These are phyloP conservation scores for Cetonia aurata DNA, from an alignment of 2,888 invertebrate species.

Conservation along the genomic window DNA sequence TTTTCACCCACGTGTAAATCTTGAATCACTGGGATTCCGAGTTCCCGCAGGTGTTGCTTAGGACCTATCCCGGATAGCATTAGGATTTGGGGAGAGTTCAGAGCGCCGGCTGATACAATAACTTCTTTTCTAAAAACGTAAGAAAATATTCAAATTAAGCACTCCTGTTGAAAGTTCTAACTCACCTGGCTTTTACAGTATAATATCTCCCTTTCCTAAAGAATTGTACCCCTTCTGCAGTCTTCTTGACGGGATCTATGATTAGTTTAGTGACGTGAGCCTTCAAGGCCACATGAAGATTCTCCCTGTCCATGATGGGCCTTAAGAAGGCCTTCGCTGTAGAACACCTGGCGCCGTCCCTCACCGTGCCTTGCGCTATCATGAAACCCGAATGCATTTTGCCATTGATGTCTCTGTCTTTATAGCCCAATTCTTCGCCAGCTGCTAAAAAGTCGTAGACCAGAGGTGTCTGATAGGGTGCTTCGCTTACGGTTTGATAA, in stretches of 20 bases:
- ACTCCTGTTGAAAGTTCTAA: neutral
- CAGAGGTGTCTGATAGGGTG: slow-evolving; percentile 88
- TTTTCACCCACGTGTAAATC: slow-evolving; percentile 88
- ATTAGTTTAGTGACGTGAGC: slow-evolving; percentile 83
- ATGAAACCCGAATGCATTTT: slow-evolving; percentile 89
- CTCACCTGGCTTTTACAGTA: slow-evolving; percentile 74
- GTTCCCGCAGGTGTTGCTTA: slow-evolving; percentile 76
- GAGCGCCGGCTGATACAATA: slow-evolving; percentile 89
- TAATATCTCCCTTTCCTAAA: slow-evolving; percentile 79
- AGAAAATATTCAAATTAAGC: no score
- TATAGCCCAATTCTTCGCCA: slow-evolving; percentile 76
- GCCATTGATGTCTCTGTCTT: slow-evolving; percentile 89
- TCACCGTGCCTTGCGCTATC: slow-evolving; percentile 85
- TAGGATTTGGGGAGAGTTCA: slow-evolving; percentile 93
- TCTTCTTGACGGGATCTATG: slow-evolving; percentile 79
- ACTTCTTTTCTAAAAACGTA: slow-evolving; percentile 76
- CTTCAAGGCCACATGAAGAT: slow-evolving; percentile 87
- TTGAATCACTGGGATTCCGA: slow-evolving; percentile 83
- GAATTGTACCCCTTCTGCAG: slow-evolving; percentile 87
- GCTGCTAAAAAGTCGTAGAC: slow-evolving; percentile 86
- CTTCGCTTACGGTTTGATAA: slow-evolving; percentile 86
- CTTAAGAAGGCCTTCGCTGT: slow-evolving; percentile 90
- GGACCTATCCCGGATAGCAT: slow-evolving; percentile 94
- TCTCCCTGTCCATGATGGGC: slow-evolving; percentile 82
- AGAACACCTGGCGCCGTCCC: slow-evolving; percentile 87